phyloP scores from a whole-genome alignment of 2,797 vertebrate species.

The Pseudopleuronectes americanus region DNA sequence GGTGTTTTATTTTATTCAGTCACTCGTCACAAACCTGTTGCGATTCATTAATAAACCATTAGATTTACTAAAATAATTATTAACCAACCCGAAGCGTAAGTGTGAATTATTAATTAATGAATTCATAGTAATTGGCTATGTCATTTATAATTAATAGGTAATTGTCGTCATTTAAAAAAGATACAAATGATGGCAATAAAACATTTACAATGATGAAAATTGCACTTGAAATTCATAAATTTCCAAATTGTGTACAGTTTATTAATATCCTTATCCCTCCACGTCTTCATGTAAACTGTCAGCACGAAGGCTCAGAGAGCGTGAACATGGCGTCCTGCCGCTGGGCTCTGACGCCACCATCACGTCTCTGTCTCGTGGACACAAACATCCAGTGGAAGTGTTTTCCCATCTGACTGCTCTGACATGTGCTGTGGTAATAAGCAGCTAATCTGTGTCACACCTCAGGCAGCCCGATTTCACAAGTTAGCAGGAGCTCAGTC shows the following conservation, averaged over 20 bases:
- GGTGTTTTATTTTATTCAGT: not conserved
- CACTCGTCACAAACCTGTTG: not conserved
- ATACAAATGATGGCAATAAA: not conserved
- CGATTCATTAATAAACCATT: slow-evolving; percentile 13
- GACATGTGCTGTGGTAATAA: slow-evolving; percentile 18
- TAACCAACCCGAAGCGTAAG: not conserved
- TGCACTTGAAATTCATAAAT: no score
- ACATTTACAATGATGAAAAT: no score
- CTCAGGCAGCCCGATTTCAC: not conserved
- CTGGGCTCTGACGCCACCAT: not conserved
- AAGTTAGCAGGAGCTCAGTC: not conserved
- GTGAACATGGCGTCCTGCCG: not conserved
- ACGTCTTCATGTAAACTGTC: not conserved
- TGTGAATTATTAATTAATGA: not conserved
- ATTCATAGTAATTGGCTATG: not conserved
- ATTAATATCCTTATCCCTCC: not conserved
- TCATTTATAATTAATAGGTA: not conserved
- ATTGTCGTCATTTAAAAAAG: not conserved
- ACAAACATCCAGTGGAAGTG: not conserved
- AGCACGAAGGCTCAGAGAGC: not conserved
- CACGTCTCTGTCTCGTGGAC: slow-evolving; percentile 3
- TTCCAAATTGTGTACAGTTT: not conserved
- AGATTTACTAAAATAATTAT: slow-evolving; percentile 1
- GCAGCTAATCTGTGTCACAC: not conserved
- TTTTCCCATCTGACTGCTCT: slow-evolving; percentile 1